Percentiles rank a stretch among this genome's conserved stretches.
Evolutionary conservation across 2,797 vertebrate species (phyloP).

Genomic region (Orientallactaga sibirica): DNA sequence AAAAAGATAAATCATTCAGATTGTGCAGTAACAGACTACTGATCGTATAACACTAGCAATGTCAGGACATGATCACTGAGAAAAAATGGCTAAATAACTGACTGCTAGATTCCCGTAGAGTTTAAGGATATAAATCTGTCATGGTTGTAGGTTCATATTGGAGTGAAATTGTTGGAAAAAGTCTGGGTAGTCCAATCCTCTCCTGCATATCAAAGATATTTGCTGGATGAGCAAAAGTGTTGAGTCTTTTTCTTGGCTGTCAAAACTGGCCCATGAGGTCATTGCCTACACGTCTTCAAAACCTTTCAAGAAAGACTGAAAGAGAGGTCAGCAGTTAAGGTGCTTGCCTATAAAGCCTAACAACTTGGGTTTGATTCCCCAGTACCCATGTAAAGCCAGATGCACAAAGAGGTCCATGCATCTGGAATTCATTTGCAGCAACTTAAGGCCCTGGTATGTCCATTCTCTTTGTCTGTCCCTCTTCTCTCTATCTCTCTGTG

Average conservation of each 20-base stretch:
- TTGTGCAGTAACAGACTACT: conserved; percentile 30
- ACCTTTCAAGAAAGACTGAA: neutral
- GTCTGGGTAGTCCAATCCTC: neutral
- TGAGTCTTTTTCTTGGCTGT: neutral
- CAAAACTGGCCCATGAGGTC: neutral
- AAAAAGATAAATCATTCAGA: conserved; percentile 46
- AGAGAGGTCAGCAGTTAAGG: too few relatives aligned
- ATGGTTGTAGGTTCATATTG: neutral
- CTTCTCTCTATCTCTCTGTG: too few relatives aligned
- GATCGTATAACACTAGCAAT: neutral
- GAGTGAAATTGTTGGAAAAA: conserved; percentile 1
- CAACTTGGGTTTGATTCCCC: too few relatives aligned
- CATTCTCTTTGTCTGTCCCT: too few relatives aligned
- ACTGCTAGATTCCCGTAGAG: neutral
- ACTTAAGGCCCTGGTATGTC: too few relatives aligned
- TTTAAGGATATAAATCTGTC: conserved; percentile 20
- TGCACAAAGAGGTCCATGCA: too few relatives aligned
- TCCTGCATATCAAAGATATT: neutral
- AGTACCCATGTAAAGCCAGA: too few relatives aligned
- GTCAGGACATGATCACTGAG: conserved; percentile 36
- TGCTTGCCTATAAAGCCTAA: too few relatives aligned
- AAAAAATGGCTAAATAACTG: neutral
- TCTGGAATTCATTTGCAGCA: too few relatives aligned
- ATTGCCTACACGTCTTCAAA: conserved; percentile 19
- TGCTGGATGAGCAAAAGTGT: neutral